Percentiles rank a stretch among this genome's conserved stretches.
Conservation (phyloP, 1,140 invertebrate species). For the Eriosoma lanigerum region DNA sequence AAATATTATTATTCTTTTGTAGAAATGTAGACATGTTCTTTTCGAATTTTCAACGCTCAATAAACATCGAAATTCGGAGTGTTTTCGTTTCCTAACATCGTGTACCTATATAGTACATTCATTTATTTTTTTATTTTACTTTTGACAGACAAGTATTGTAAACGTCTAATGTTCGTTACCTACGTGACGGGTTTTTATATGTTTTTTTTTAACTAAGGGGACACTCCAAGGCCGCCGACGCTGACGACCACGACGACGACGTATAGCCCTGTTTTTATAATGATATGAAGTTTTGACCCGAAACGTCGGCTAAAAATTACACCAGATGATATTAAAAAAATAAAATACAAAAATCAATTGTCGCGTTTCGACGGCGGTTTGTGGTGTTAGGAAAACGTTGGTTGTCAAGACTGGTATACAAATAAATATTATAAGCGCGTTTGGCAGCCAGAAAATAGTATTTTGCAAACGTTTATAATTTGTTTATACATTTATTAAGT, state of each 20-base stretch:
- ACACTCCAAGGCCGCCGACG: not conserved
- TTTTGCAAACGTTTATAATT: no score
- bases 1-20: no score
- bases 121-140: not conserved
- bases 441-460: no score
- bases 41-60: no score
- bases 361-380: no score
- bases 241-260: not conserved
- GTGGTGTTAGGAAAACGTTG: no score
- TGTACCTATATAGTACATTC: no score
- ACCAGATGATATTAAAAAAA: no score
- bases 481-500: no score
- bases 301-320: not conserved
- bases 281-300: not conserved
- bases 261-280: not conserved
- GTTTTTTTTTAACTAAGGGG: not conserved
- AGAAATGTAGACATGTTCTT: no score
- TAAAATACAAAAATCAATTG: not conserved
- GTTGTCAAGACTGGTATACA: no score
- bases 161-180: constrained; percentile 2
- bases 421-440: no score
- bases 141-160: constrained; percentile 19
- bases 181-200: not conserved
- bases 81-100: not conserved
- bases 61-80: constrained; percentile 1